Evolutionary conservation across 37 sponge, comb jelly and placozoan species (phyloP), one percentile per base, ranked within the genome.

Genomic region (Oscarella lobularis): DNA sequence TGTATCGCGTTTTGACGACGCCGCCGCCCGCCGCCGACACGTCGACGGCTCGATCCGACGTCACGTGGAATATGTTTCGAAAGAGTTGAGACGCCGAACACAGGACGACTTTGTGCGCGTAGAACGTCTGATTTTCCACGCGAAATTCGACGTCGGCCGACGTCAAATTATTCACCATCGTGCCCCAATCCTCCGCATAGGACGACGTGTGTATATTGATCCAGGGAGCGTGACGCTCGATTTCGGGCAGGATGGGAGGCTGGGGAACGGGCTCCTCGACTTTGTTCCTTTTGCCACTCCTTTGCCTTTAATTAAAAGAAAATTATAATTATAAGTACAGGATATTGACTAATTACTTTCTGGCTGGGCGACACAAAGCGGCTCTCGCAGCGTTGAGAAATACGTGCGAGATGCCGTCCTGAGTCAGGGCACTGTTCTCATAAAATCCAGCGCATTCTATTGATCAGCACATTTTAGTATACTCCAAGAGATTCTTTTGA

Each of bases 341-440:
- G 27, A 76, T n/a, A 79, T 0, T 41, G 35, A 30, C 54, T 76
- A n/a, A n/a, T n/a, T n/a, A n/a, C n/a, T n/a, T n/a, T n/a, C n/a
- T n/a, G n/a, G n/a, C n/a, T n/a, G n/a, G n/a, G n/a, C n/a, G n/a
- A n/a, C n/a, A n/a, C n/a, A n/a, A n/a, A 1, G 35, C 79, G 20
- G 75, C 71, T 9, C 77, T 48, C 2, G 83, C 39, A 38, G 82
- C 87, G 4, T 41, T 69, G 30, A 80, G 39, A 68, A 90, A 82
- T 30, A 79, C 82, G 0, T 73, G 76, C 3, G 38, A 20, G 33
- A 92, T 31, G 2, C 82, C 81, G 37, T 35, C 65, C 29, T 73
- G 72, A 0, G 74, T 76, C 38, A 88, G 84, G 34, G 93, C 78
- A 78, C 93, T 92, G 31, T 77, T 74, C 41, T 92, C 93, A 77